Conservation (phyloP, 92 coral and sea anemone species). For the Hydrozoanthus gracilis region DNA sequence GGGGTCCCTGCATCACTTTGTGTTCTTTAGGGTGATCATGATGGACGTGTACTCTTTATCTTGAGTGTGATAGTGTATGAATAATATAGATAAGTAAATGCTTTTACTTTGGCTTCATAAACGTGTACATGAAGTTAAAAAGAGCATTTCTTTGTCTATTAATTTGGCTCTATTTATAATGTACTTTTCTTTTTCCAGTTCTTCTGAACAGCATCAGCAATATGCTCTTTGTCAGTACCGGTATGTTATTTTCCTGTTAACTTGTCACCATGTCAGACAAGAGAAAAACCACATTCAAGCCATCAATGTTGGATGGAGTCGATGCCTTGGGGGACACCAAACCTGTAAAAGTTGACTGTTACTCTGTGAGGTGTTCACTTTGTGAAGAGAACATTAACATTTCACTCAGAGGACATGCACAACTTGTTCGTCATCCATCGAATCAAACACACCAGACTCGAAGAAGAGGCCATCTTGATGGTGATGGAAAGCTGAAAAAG, state of each 20-base stretch:
- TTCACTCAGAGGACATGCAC: constrained; percentile 36
- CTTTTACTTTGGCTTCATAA: constrained; percentile 31
- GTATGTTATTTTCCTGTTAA: constrained; percentile 48
- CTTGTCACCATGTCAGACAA: constrained; percentile 46
- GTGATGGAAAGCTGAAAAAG: constrained; percentile 48
- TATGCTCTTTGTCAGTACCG: constrained; percentile 46
- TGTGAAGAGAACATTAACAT: background rate
- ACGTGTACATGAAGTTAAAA: constrained; percentile 35
- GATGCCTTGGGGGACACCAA: constrained; percentile 52
- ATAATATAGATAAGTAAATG: constrained; percentile 37
- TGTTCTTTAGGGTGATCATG: constrained; percentile 47
- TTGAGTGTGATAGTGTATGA: constrained; percentile 35
- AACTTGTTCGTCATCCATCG: constrained; percentile 39
- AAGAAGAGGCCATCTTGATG: constrained; percentile 45
- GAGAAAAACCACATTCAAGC: constrained; percentile 46
- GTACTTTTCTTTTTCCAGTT: constrained; percentile 45
- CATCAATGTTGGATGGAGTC: constrained; percentile 48
- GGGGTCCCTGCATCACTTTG: constrained; percentile 48
- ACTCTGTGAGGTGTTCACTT: constrained; percentile 45
- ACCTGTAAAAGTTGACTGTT: constrained; percentile 46
- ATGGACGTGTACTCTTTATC: constrained; percentile 34
- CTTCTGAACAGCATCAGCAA: constrained; percentile 47
- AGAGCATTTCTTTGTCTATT: constrained; percentile 32
- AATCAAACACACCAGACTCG: constrained; percentile 35
- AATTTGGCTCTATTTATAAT: constrained; percentile 40